phyloP scores from a whole-genome alignment of 2,797 vertebrate species.

The Siniperca obscura region DNA sequence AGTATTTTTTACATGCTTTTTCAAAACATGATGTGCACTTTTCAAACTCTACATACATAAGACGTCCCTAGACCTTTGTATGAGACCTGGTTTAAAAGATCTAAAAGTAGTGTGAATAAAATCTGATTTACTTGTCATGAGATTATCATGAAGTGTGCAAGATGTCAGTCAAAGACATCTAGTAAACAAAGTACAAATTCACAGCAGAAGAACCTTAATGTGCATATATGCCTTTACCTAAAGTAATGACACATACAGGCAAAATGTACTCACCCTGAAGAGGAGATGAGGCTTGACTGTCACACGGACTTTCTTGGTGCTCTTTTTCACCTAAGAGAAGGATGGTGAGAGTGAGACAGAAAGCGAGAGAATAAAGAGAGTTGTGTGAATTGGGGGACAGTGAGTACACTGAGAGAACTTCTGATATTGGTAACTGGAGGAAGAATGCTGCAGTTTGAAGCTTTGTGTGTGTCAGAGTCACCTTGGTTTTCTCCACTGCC shows the following conservation, averaged over 20 bases:
- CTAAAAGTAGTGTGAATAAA: too few species aligned
- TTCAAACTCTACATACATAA: background rate
- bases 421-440: background rate
- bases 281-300: constrained; percentile 97
- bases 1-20: too few species aligned
- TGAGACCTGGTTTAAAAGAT: too few species aligned
- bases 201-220: background rate
- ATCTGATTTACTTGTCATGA: background rate
- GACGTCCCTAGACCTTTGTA: background rate
- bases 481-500: constrained; percentile 93
- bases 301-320: constrained; percentile 96
- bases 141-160: background rate
- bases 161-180: too few species aligned
- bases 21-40: too few species aligned
- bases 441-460: accelerated
- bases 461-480: constrained; percentile 59
- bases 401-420: background rate
- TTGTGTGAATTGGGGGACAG: too few species aligned
- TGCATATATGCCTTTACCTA: background rate
- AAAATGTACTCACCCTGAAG: constrained; percentile 88
- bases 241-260: background rate
- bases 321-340: constrained; percentile 89
- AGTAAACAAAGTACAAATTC: too few species aligned
- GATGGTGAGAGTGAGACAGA: background rate
- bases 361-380: background rate